Evolutionary conservation across 2,888 invertebrate genomes (phyloP), one percentile per base, ranked within the genome.

Genomic region (Drosophila affinis): DNA sequence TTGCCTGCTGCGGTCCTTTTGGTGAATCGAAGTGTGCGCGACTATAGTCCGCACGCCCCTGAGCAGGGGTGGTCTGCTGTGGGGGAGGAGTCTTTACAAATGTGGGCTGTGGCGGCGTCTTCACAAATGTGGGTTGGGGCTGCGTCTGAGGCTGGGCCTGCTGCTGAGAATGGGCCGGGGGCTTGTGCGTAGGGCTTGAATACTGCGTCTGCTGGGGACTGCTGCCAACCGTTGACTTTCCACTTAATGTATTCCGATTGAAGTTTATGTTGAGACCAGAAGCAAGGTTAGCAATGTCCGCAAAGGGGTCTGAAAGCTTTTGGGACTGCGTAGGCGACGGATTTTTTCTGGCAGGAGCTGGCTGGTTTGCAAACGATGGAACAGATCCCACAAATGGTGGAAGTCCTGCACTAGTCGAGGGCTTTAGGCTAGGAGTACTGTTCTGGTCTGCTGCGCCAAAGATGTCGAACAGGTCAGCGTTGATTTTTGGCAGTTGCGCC

Each of bases 1-100:
- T 75, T n/a, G 79, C 18, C 34, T 72, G 79, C 47, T 76, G 80
- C 0, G 70, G 47, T 18, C 85, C 14, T 72, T 89, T 90, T 0
- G 88, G 75, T 14, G 82, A 71, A 70, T 96, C 96, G 89, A 96
- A 96, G 90, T 96, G 95, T 3, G 95, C 93, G 77, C 96, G 94
- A 88, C 95, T 96, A 89, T 93, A 93, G 89, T 95, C 94, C 1
- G 94, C 91, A 14, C 90, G 87, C 44, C 75, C 64, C 24, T 72
- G 76, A 18, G 73, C 32, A 7, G 75, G 21, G 14, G 39, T 14
- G n/a, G 39, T n/a, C 45, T 60, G 81, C 7, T 76, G 51, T 10
- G 57, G 77, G 24, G 64, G 60, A 9, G 75, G 62, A 5, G 80
- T 32, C 49, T 67, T 76, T 7, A n/a, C 29, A 46, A 74, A 78